Percentiles rank a stretch among this genome's conserved stretches.
Conservation (phyloP, 1,140 invertebrate genomes). For the Anthonomus grandis region DNA sequence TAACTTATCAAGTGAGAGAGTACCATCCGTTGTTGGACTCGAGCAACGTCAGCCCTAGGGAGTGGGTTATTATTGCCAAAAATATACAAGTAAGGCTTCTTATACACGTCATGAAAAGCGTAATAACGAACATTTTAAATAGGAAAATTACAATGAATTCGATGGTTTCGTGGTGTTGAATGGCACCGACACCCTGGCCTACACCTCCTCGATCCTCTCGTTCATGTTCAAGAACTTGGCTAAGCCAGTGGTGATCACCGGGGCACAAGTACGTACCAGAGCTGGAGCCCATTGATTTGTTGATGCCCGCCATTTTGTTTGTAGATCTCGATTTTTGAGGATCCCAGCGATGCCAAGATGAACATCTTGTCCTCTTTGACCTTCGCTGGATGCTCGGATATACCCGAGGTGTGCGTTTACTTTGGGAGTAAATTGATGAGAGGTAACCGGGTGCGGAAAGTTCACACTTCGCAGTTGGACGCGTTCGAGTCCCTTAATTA, state of each 20-base stretch:
- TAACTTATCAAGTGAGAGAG: slow-evolving; percentile 74
- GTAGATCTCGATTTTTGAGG: slow-evolving; percentile 89
- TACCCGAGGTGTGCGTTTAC: slow-evolving; percentile 91
- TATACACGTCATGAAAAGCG: not conserved
- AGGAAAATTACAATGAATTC: slow-evolving; percentile 52
- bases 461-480: slow-evolving; percentile 73
- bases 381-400: slow-evolving; percentile 85
- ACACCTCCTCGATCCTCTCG: slow-evolving; percentile 91
- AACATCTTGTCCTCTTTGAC: slow-evolving; percentile 90
- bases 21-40: slow-evolving; percentile 88
- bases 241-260: slow-evolving; percentile 95
- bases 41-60: slow-evolving; percentile 87
- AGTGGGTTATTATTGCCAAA: slow-evolving; percentile 86
- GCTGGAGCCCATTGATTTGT: no score
- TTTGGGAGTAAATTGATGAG: slow-evolving; percentile 87
- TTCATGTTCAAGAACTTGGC: slow-evolving; percentile 95
- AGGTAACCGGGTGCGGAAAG: slow-evolving; percentile 87
- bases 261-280: slow-evolving; percentile 64
- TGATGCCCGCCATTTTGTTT: slow-evolving; percentile 28
- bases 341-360: slow-evolving; percentile 84
- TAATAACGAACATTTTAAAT: slow-evolving; percentile 19
- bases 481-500: slow-evolving; percentile 92
- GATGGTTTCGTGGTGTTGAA: slow-evolving; percentile 96
- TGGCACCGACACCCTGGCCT: slow-evolving; percentile 94
- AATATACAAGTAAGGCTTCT: slow-evolving; percentile 71